Conservation (phyloP, 1,140 invertebrate species). For the Drosophila oshimai region DNA sequence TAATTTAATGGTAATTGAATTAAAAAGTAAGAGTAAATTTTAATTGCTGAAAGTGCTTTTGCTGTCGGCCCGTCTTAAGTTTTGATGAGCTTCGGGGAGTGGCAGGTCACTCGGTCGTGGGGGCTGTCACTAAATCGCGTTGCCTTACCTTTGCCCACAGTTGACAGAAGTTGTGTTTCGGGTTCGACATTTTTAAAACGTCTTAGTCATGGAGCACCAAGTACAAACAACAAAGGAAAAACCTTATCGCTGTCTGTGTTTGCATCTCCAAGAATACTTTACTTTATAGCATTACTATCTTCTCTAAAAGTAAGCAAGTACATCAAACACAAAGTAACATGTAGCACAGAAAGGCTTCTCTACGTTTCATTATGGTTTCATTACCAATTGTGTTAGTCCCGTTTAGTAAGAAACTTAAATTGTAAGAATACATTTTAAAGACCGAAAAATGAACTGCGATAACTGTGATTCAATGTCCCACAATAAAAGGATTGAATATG, state of each 20-base stretch:
- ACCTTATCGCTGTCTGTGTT: slow-evolving; percentile 3
- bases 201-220: background rate
- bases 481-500: background rate
- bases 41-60: slow-evolving; percentile 56
- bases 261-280: background rate
- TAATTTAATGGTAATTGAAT: slow-evolving; percentile 46
- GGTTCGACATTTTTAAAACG: background rate
- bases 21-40: slow-evolving; percentile 50
- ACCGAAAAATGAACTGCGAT: background rate
- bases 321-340: background rate
- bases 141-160: slow-evolving; percentile 1
- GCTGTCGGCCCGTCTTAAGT: slow-evolving; percentile 21
- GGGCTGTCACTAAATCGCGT: background rate
- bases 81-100: slow-evolving; percentile 13
- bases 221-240: background rate
- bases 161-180: background rate
- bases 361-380: too few relatives aligned
- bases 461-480: background rate
- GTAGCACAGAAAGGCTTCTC: background rate
- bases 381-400: too few relatives aligned
- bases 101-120: slow-evolving; percentile 1
- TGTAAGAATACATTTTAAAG: too few relatives aligned
- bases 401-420: too few relatives aligned
- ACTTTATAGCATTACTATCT: background rate
- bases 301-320: background rate